A percentile compares a stretch with the other conserved stretches of the same genome.
Conservation (phyloP, 2,113 vertebrate genomes). For the Bubo blakistoni region DNA sequence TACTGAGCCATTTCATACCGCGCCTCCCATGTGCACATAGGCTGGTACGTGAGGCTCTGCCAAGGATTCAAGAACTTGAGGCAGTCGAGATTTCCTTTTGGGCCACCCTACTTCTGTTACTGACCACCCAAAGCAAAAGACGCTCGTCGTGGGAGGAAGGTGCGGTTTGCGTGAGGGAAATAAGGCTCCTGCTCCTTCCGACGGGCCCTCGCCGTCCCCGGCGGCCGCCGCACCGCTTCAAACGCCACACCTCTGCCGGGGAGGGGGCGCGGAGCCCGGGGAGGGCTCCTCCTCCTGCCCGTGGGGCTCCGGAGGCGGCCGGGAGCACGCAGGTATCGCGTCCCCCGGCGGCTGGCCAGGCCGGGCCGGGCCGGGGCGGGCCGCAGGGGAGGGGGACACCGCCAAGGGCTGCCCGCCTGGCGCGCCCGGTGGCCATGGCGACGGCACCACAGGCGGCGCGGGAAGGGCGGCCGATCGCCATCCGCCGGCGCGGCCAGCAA, state of each 20-base stretch:
- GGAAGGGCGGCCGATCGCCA: too few relatives aligned
- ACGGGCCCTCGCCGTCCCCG: accelerated
- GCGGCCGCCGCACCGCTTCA: neutral
- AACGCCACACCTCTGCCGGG: neutral
- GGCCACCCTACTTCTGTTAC: accelerated
- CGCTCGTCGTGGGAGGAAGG: accelerated
- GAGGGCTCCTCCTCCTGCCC: neutral
- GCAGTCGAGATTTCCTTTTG: too few relatives aligned
- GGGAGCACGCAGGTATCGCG: neutral
- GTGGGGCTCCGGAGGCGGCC: neutral
- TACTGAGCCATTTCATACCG: accelerated
- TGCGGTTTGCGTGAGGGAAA: accelerated
- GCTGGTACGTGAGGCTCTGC: accelerated
- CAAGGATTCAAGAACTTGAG: too few relatives aligned
- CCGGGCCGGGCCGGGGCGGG: neutral
- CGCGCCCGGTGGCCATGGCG: slow-evolving; percentile 10
- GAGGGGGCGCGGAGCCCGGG: neutral
- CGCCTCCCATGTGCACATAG: accelerated
- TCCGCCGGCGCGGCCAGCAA: accelerated
- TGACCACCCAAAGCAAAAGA: accelerated
- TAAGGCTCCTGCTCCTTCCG: accelerated
- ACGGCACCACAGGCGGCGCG: neutral
- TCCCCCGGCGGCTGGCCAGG: accelerated
- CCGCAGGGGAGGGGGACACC: too few relatives aligned
- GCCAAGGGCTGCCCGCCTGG: neutral